Evolutionary conservation across 2,113 vertebrate genomes (phyloP), one percentile per base, ranked within the genome.

Genomic region (Pagrus major): DNA sequence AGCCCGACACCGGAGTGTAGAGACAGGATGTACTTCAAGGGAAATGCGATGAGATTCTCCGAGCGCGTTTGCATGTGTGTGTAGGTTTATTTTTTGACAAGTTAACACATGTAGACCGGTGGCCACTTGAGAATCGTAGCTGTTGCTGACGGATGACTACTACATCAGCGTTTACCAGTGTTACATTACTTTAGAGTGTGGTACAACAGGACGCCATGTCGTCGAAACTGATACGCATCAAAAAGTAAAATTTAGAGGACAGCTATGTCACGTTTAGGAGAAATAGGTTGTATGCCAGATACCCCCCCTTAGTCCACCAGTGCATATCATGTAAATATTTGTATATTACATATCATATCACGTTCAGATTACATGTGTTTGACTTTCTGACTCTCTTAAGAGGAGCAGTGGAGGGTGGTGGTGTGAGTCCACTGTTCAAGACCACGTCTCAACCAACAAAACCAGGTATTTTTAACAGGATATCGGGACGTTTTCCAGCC

Each of bases 11-110:
- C 46, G 16, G 25, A 39, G 42, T 16, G 47, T 37, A 37, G 31
- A 59, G 78, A 60, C n/a, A 82, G 49, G 60, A 86, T 73, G 81
- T 56, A 73, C 68, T 88, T 87, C 27, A 39, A 68, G 52, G 77
- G 58, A 79, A 72, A 85, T 81, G 66, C 49, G 52, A 80, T 64
- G 70, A 52, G 77, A 77, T 69, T 58, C 63, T 51, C 10, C 0
- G 44, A 63, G 9, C 47, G 72, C 29, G 46, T 83, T 66, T 71
- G 52, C 51, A 51, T 66, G 61, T 20, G 29, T 14, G 10, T 44
- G 72, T 59, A 54, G 75, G 58, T 83, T 84, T 81, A 77, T 78
- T 76, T 39, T 78, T 82, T 88, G 71, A 91, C 87, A 83, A 75
- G 61, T 78, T 78, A 80, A 86, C 80, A 78, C 39, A n/a, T 68